Evolutionary conservation across 2,888 invertebrate species (phyloP).

Genomic region (Epirrhoe alternata): DNA sequence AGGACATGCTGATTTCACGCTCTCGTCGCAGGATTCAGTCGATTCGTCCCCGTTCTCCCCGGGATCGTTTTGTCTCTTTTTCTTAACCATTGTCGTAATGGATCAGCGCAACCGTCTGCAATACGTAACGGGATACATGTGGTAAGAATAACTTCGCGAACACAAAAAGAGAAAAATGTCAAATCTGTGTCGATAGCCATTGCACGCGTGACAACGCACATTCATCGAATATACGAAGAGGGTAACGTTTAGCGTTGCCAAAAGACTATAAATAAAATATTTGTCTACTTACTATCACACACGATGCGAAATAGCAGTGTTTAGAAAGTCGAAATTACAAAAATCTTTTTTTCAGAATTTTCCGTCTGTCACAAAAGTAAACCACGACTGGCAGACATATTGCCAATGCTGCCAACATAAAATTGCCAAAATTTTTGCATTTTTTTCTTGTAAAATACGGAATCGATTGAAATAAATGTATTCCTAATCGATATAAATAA

Average conservation of each 20-base stretch:
- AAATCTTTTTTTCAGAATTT: conserved; percentile 63
- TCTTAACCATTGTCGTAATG: conserved; percentile 88
- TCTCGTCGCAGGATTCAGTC: conserved; percentile 90
- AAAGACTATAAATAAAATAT: conserved; percentile 50
- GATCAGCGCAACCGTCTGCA: conserved; percentile 72
- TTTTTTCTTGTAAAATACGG: neutral
- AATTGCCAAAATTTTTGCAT: conserved; percentile 41
- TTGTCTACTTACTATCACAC: conserved; percentile 76
- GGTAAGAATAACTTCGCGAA: conserved; percentile 80
- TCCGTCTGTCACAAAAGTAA: conserved; percentile 72
- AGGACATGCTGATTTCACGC: conserved; percentile 86
- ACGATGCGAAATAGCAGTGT: conserved; percentile 55
- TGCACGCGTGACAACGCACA: conserved; percentile 84
- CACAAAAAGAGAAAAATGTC: conserved; percentile 83
- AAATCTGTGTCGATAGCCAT: conserved; percentile 83
- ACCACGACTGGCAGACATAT: conserved; percentile 78
- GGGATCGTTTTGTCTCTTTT: conserved; percentile 89
- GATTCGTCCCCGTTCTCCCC: conserved; percentile 87
- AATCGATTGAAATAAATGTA: conserved; percentile 2
- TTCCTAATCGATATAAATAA: conserved; percentile 30
- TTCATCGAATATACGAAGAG: conserved; percentile 57
- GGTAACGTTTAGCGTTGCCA: conserved; percentile 43
- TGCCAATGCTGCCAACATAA: conserved; percentile 67
- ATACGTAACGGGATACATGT: conserved; percentile 82
- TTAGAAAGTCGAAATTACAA: conserved; percentile 55